Evolutionary conservation across 2,888 invertebrate genomes (phyloP).

Genomic region (Drosophila infuscata): DNA sequence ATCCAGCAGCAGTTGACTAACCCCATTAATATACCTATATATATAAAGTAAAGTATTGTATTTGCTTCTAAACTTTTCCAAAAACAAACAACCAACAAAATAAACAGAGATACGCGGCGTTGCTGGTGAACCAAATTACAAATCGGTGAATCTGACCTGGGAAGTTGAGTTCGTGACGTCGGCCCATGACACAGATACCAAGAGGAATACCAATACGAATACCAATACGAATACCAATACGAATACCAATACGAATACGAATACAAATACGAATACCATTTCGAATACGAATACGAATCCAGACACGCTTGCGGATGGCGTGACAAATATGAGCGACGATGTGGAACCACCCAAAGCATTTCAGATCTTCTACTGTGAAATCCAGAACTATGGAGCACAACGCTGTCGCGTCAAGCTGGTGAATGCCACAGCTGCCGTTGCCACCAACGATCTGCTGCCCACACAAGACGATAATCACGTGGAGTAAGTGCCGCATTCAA

Average conservation of each 20-base stretch:
- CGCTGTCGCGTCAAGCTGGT: conserved; percentile 88
- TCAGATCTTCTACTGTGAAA: conserved; percentile 91
- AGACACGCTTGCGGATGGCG: conserved; percentile 47
- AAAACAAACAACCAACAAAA: conserved; percentile 3
- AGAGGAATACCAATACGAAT: conserved; percentile 32
- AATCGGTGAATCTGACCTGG: conserved; percentile 85
- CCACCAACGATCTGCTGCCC: conserved; percentile 38
- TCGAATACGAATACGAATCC: conserved; percentile 8
- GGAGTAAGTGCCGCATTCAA: conserved; percentile 34
- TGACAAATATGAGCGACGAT: conserved; percentile 78
- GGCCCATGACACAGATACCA: conserved; percentile 65
- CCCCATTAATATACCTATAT: conserved; percentile 39
- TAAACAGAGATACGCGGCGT: conserved; percentile 84
- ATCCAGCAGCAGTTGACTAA: conserved; percentile 55
- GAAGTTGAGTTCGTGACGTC: conserved; percentile 83
- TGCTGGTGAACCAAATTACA: conserved; percentile 85
- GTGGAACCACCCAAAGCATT: conserved; percentile 86
- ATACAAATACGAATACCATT: conserved; percentile 11
- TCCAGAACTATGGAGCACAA: conserved; percentile 92
- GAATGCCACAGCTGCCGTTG: conserved; percentile 64
- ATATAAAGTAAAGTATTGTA: conserved; percentile 13
- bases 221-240: conserved; percentile 14
- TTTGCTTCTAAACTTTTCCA: conserved; percentile 25
- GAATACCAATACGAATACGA: conserved; percentile 13
- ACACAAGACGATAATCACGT: conserved; percentile 14